Percentiles rank a stretch among this genome's conserved stretches.
Conservation (phyloP, 2,888 invertebrate species). For the Phyllotreta striolata region DNA sequence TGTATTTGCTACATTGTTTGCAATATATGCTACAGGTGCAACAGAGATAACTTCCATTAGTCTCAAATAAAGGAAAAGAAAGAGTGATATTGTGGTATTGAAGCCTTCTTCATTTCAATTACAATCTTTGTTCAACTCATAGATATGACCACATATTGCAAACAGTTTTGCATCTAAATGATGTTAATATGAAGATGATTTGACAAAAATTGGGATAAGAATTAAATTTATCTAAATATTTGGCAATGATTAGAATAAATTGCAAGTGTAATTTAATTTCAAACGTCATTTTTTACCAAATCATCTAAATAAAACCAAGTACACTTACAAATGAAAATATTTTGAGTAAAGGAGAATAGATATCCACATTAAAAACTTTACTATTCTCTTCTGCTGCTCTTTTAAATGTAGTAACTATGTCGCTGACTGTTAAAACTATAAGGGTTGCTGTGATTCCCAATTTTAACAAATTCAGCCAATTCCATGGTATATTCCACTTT, state of each 20-base stretch:
- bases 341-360: constrained; percentile 80
- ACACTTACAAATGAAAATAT: constrained; percentile 83
- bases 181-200: too few relatives aligned
- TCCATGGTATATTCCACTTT: constrained; percentile 81
- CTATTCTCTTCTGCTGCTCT: constrained; percentile 61
- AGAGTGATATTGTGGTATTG: not conserved
- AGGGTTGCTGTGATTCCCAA: constrained; percentile 70
- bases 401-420: constrained; percentile 71
- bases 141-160: too few relatives aligned
- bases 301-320: not conserved
- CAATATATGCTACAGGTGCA: too few relatives aligned
- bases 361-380: constrained; percentile 73
- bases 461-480: constrained; percentile 75
- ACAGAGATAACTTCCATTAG: too few relatives aligned
- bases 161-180: too few relatives aligned
- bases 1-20: too few relatives aligned
- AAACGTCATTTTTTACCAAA: not conserved
- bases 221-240: too few relatives aligned
- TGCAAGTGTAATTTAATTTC: too few relatives aligned
- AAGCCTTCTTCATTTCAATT: too few relatives aligned
- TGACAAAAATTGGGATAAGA: too few relatives aligned
- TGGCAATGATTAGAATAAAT: not conserved
- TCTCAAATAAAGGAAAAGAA: constrained; percentile 5
- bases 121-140: too few relatives aligned
- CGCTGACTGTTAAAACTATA: constrained; percentile 72